Percentiles rank a stretch among this genome's conserved stretches.
Conservation (phyloP, 1,140 invertebrate species). For the Temnothorax longispinosus region DNA sequence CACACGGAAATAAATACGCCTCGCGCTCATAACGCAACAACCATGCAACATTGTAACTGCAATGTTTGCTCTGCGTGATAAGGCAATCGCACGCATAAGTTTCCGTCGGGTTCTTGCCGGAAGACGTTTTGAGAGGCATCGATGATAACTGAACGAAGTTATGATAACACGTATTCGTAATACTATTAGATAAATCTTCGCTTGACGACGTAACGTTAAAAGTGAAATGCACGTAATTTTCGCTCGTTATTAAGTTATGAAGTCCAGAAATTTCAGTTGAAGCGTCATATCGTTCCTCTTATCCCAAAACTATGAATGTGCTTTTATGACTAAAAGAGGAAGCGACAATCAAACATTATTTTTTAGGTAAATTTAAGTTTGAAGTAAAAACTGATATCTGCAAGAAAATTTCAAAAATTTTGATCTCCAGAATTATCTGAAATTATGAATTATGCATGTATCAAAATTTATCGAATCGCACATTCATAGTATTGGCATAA, state of each 20-base stretch:
- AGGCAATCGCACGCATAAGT: slow-evolving; percentile 31
- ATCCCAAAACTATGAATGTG: no score
- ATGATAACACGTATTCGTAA: slow-evolving; percentile 22
- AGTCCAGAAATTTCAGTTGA: background rate
- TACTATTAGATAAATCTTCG: slow-evolving; percentile 20
- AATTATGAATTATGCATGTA: no score
- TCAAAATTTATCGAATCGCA: no score
- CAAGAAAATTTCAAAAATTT: no score
- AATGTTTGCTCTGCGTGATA: slow-evolving; percentile 52
- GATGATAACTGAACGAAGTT: slow-evolving; percentile 46
- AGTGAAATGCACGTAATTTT: background rate
- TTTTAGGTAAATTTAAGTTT: no score
- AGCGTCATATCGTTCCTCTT: no score
- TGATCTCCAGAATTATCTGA: no score
- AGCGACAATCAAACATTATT: no score
- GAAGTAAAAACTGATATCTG: no score
- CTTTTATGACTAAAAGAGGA: no score
- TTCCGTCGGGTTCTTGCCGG: slow-evolving; percentile 53
- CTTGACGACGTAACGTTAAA: background rate
- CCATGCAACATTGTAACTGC: background rate
- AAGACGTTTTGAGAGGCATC: slow-evolving; percentile 50
- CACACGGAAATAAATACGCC: background rate
- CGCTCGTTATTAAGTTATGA: background rate
- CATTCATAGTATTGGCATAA: no score
- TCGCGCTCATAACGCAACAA: background rate